A percentile compares a stretch with the other conserved stretches of the same genome.
Evolutionary conservation across 2,888 invertebrate species (phyloP).

Genomic region (Plemyria rubiginata): DNA sequence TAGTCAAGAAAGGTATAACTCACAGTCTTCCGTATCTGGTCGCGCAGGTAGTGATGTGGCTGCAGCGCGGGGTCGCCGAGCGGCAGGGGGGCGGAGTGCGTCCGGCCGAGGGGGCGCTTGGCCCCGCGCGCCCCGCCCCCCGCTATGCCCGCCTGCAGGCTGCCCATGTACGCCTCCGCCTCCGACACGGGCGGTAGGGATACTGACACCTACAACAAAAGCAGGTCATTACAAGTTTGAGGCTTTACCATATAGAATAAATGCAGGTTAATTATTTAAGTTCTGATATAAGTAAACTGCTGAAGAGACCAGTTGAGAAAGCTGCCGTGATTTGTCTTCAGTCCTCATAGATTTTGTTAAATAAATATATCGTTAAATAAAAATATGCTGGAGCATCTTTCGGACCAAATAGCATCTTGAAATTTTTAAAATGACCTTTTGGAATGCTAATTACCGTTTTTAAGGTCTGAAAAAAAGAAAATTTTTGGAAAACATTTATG

Average conservation of each 20-base stretch:
- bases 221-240: neutral
- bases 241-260: neutral
- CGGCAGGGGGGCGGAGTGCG: conserved; percentile 92
- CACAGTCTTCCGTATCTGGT: conserved; percentile 94
- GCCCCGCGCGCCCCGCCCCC: conserved; percentile 75
- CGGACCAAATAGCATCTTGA: neutral
- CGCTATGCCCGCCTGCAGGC: conserved; percentile 42
- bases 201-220: conserved; percentile 13
- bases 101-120: conserved; percentile 94
- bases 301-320: neutral
- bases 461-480: neutral
- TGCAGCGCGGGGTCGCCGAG: conserved; percentile 94
- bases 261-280: neutral
- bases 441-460: neutral
- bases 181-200: conserved; percentile 87
- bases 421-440: neutral
- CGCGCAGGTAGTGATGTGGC: conserved; percentile 87
- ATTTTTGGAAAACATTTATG: neutral
- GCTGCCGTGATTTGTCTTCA: neutral
- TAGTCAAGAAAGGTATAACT: conserved; percentile 8
- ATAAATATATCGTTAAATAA: no score
- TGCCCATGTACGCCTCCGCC: conserved; percentile 88
- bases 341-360: neutral
- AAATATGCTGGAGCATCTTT: neutral
- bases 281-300: neutral